Evolutionary conservation across 2,113 vertebrate species (phyloP), one percentile per base, ranked within the genome.

Genomic region (Eulacestoma nigropectus): DNA sequence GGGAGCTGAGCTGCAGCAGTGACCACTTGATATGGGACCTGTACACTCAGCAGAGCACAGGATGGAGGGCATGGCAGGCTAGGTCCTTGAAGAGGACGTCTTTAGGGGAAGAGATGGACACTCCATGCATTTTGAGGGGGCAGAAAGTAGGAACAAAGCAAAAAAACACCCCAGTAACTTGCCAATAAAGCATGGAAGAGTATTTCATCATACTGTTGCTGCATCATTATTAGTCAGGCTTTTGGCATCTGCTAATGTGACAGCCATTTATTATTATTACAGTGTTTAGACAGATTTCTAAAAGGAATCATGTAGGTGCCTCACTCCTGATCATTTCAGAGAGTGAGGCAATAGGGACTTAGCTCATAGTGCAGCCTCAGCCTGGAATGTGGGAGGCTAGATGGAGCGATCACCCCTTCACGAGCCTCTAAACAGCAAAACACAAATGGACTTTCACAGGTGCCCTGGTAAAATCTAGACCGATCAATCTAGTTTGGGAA

Each of bases 161-260:
- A 77, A 59, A 74, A 70, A 56, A 9, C 16, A 56, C 0, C 26
- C 0, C 32, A 64, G 32, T 35, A 85, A 82, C 80, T 90, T 78
- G 25, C 37, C 49, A 67, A 56, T 73, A 65, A 80, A 90, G 17
- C n/a, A 13, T 49, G 14, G 41, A 73, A 91, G 64, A 90, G 1
- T 53, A 57, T 94, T 95, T 74, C 50, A 55, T 84, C 60, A 30
- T 84, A 44, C 35, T 46, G 49, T 15, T 88, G 47, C 62, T 96
- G 68, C 84, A 74, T 95, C 73, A 75, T 84, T 82, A 64, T 97
- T 95, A 97, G 53, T 95, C 93, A 96, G 57, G 53, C 64, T 85
- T 78, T 37, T 67, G 64, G 52, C 65, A 95, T 87, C 89, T 93
- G 87, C 68, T 73, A 85, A 50, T 67, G 44, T 91, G 70, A 89